Conservation (phyloP, 2,888 invertebrate species). For the Philonicus albiceps region DNA sequence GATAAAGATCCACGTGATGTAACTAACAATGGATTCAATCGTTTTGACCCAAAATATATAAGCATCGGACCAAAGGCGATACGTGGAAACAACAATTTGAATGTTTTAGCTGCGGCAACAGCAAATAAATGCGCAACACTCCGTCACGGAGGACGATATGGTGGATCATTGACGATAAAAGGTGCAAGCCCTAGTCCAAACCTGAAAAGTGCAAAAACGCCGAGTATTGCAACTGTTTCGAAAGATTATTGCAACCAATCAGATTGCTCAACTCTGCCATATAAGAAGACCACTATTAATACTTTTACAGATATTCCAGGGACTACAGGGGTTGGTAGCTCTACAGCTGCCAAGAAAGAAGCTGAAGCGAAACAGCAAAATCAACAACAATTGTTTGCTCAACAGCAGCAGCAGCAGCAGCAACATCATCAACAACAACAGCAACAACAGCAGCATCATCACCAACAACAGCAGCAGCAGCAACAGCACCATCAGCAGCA, state of each 20-base stretch:
- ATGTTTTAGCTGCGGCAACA: conserved; percentile 57
- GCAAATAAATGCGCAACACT: conserved; percentile 62
- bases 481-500: background rate
- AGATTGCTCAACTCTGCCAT: conserved; percentile 58
- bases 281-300: conserved; percentile 56
- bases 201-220: conserved; percentile 62
- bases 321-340: conserved; percentile 62
- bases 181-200: conserved; percentile 62
- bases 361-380: conserved; percentile 44
- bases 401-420: conserved; percentile 48
- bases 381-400: conserved; percentile 43
- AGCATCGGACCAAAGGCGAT: conserved; percentile 63
- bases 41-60: conserved; percentile 64
- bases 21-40: conserved; percentile 62
- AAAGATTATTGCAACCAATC: conserved; percentile 62
- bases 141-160: conserved; percentile 63
- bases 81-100: conserved; percentile 60
- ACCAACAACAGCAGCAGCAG: conserved; percentile 45
- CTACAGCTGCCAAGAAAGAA: conserved; percentile 55
- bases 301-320: conserved; percentile 62
- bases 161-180: conserved; percentile 56
- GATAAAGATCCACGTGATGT: conserved; percentile 63
- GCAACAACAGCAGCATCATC: conserved; percentile 41
- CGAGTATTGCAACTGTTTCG: conserved; percentile 63
- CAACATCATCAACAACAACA: conserved; percentile 48